These are phyloP conservation scores for Caenorhabditis parvicauda DNA, from an alignment of 2,888 invertebrate genomes.

Conservation along the genomic window DNA sequence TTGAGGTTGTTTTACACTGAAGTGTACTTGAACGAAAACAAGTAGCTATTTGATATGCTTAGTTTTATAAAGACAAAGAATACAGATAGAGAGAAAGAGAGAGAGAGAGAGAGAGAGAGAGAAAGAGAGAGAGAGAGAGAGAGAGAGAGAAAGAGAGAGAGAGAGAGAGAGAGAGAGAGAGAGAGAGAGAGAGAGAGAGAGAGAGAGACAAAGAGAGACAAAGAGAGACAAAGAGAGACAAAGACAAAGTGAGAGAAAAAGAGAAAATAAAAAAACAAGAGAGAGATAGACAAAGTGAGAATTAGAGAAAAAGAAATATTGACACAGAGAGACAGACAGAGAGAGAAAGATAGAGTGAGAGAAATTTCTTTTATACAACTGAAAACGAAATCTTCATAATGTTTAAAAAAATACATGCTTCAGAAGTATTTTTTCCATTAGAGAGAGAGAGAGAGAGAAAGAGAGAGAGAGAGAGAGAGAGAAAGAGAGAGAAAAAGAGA, in stretches of 20 bases:
- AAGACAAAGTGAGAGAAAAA: not conserved
- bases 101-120: constrained; percentile 9
- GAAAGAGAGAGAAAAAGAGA: not conserved
- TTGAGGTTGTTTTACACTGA: no score
- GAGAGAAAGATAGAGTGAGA: not conserved
- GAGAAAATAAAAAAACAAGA: not conserved
- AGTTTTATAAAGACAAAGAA: no score
- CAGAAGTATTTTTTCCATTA: not conserved
- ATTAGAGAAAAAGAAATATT: not conserved
- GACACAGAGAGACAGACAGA: not conserved
- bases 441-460: not conserved
- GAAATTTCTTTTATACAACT: no score
- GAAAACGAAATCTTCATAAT: no score
- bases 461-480: not conserved
- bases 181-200: not conserved
- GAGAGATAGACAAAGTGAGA: not conserved
- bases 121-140: constrained; percentile 9
- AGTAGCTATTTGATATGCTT: no score
- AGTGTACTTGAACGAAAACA: no score
- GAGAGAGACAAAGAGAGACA: not conserved
- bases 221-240: not conserved
- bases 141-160: not conserved
- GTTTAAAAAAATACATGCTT: no score
- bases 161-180: no score
- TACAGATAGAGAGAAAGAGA: not conserved